Percentiles rank a stretch among this genome's conserved stretches.
phyloP scores from a whole-genome alignment of 2,113 vertebrate genomes.

The Cromileptes altivelis region DNA sequence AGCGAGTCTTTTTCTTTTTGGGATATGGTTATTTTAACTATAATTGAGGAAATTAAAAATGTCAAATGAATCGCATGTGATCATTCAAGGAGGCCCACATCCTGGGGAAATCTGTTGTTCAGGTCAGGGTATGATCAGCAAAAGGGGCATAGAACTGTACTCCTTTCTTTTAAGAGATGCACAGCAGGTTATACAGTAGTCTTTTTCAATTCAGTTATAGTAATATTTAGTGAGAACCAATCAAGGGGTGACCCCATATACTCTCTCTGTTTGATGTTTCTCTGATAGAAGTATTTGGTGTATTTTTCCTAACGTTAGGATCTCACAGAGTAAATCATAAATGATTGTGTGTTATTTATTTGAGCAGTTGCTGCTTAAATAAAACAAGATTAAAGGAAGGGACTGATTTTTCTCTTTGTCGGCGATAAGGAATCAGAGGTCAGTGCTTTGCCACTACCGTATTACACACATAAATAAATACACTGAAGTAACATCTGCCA shows the following conservation, averaged over 20 bases:
- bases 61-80: no score
- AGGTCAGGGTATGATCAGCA: background rate
- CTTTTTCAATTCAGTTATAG: background rate
- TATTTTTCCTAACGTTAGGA: background rate
- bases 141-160: background rate
- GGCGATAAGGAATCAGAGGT: conserved; percentile 2
- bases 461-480: conserved; percentile 10
- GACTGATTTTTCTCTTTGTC: background rate
- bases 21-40: no score
- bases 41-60: no score
- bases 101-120: background rate
- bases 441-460: background rate
- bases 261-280: background rate
- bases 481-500: conserved; percentile 30
- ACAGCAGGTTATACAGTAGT: background rate
- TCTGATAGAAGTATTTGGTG: background rate
- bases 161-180: background rate
- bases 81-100: no score
- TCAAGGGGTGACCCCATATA: background rate
- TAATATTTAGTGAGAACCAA: background rate
- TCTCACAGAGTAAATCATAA: background rate
- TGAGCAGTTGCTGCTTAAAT: background rate
- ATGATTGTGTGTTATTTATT: background rate
- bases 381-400: background rate
- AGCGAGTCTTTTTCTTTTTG: no score